phyloP scores from a whole-genome alignment of 2,113 vertebrate species.

The Callipepla squamata region DNA sequence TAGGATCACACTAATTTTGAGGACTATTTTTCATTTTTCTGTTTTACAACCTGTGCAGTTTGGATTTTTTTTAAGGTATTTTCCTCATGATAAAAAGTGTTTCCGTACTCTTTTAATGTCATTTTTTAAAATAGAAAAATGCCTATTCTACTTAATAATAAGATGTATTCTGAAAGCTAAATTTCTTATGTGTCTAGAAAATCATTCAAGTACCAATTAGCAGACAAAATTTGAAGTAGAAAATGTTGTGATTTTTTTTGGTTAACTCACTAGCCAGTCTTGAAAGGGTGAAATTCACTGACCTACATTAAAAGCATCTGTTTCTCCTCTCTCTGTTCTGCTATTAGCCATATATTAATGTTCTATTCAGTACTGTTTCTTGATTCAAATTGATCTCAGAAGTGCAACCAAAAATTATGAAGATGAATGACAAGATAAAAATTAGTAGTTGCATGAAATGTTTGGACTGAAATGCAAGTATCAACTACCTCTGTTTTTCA shows the following conservation, averaged over 20 bases:
- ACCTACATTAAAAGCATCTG: background rate
- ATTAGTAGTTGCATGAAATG: background rate
- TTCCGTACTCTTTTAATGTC: background rate
- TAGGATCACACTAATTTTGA: background rate
- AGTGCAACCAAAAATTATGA: background rate
- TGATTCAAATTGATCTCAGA: background rate
- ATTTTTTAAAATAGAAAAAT: background rate
- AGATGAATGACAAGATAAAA: background rate
- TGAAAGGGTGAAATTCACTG: background rate
- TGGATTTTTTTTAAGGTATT: background rate
- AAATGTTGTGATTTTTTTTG: background rate
- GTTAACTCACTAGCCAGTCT: background rate
- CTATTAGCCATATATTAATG: background rate
- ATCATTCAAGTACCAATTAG: background rate
- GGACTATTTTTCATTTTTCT: background rate
- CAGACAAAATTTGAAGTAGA: background rate
- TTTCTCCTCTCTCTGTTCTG: background rate
- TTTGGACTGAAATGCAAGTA: background rate
- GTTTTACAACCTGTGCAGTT: background rate
- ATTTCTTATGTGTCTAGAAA: background rate
- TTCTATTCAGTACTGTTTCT: background rate
- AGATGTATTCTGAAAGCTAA: background rate
- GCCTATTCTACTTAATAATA: background rate
- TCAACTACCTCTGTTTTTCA: background rate
- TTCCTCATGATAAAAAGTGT: background rate